Evolutionary conservation across 2,888 invertebrate genomes (phyloP).

Genomic region (Formica aserva): DNA sequence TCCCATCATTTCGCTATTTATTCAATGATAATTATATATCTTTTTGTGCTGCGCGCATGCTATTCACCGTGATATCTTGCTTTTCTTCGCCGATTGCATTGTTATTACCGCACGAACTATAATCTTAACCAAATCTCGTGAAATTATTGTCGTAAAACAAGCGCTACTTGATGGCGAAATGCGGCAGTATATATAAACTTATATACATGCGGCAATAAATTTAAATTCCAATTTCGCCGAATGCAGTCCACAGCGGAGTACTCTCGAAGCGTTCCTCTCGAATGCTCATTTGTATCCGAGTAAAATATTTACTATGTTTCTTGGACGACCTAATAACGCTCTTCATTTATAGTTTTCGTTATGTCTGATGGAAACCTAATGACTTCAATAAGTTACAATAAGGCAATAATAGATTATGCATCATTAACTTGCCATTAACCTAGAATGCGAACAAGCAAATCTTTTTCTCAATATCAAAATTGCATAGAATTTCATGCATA

Average conservation of each 20-base stretch:
- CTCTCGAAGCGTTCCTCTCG: constrained; percentile 50
- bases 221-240: constrained; percentile 71
- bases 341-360: constrained; percentile 34
- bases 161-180: constrained; percentile 53
- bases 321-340: constrained; percentile 24
- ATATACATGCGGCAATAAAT: constrained; percentile 67
- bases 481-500: background rate
- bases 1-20: constrained; percentile 22
- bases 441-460: background rate
- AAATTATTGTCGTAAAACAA: constrained; percentile 72
- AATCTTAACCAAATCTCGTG: constrained; percentile 72
- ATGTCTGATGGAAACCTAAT: background rate
- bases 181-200: constrained; percentile 32
- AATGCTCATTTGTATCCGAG: constrained; percentile 48
- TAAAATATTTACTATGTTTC: constrained; percentile 50
- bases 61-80: constrained; percentile 26
- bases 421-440: background rate
- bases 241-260: constrained; percentile 54
- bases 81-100: constrained; percentile 40
- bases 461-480: background rate
- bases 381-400: background rate
- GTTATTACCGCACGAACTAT: constrained; percentile 51
- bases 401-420: background rate
- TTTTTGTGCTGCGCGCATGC: constrained; percentile 10
- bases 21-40: constrained; percentile 40